Evolutionary conservation across 1,140 invertebrate genomes (phyloP).

Genomic region (Colletes gigas): DNA sequence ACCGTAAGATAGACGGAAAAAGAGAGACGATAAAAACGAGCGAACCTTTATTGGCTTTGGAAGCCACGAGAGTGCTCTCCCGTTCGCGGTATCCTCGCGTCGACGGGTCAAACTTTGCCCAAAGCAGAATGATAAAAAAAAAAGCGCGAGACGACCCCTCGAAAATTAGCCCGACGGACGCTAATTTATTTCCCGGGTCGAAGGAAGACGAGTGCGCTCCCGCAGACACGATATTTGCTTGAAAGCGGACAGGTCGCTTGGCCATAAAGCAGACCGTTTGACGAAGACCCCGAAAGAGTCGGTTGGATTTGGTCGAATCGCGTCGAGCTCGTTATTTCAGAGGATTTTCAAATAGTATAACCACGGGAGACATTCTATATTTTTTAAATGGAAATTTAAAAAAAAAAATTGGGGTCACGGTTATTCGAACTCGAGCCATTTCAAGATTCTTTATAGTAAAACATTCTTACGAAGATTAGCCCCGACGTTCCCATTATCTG

Average conservation of each 20-base stretch:
- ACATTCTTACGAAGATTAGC: no score
- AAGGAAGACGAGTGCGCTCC: no score
- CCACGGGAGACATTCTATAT: no score
- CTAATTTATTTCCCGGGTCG: not conserved
- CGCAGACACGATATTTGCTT: not conserved
- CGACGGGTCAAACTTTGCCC: slow-evolving; percentile 43
- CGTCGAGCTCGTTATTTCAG: not conserved
- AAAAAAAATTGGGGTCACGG: no score
- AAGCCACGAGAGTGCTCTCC: slow-evolving; percentile 68
- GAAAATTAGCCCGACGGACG: not conserved
- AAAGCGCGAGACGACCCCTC: not conserved
- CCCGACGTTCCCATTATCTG: slow-evolving; percentile 4
- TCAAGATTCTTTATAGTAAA: no score
- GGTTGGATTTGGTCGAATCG: not conserved
- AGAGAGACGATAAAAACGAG: slow-evolving; percentile 71
- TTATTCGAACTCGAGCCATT: no score
- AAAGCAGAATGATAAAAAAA: slow-evolving; percentile 4
- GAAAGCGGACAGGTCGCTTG: not conserved
- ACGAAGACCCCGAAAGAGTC: not conserved
- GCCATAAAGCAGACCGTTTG: not conserved
- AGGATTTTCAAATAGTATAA: not conserved
- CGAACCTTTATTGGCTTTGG: slow-evolving; percentile 76
- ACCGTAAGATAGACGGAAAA: not conserved
- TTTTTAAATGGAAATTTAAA: no score
- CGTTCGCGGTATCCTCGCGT: slow-evolving; percentile 26